Percentiles rank a stretch among this genome's conserved stretches.
phyloP scores from a whole-genome alignment of 2,113 vertebrate genomes.

The Plotosus lineatus region DNA sequence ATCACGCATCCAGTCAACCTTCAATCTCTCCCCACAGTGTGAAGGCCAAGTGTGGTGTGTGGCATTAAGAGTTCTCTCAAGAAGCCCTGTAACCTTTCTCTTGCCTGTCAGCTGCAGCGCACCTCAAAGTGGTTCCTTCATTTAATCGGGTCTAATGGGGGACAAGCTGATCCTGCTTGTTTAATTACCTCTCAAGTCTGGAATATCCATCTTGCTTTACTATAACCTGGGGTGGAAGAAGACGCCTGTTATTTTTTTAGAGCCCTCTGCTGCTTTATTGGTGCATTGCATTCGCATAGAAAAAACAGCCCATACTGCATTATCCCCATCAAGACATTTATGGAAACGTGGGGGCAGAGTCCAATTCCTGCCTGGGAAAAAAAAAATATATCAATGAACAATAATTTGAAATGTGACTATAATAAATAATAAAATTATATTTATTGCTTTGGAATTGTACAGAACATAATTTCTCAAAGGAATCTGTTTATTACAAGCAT shows the following conservation, averaged over 20 bases:
- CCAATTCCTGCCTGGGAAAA: not conserved
- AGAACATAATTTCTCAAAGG: not conserved
- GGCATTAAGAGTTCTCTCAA: conserved; percentile 54
- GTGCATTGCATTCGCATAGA: not conserved
- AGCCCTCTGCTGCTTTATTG: not conserved
- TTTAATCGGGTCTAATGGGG: conserved; percentile 61
- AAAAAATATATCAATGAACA: not conserved
- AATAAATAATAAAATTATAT: not conserved
- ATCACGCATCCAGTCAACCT: conserved; percentile 20
- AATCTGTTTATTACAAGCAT: not conserved
- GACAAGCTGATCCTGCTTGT: conserved; percentile 41
- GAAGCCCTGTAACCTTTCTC: conserved; percentile 44
- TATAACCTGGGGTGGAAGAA: not conserved
- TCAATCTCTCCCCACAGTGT: conserved; percentile 22
- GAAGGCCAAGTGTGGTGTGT: conserved; percentile 22
- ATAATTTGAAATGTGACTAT: not conserved
- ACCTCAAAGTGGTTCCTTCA: conserved; percentile 63
- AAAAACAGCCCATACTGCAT: not conserved
- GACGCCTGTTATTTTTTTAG: not conserved
- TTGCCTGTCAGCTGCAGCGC: conserved; percentile 61
- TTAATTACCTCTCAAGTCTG: conserved; percentile 26
- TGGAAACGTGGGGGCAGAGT: not conserved
- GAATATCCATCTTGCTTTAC: conserved; percentile 7
- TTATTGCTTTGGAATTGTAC: not conserved
- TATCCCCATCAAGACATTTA: not conserved